Evolutionary conservation across 2,888 invertebrate genomes (phyloP).

Genomic region (Celastrina argiolus): DNA sequence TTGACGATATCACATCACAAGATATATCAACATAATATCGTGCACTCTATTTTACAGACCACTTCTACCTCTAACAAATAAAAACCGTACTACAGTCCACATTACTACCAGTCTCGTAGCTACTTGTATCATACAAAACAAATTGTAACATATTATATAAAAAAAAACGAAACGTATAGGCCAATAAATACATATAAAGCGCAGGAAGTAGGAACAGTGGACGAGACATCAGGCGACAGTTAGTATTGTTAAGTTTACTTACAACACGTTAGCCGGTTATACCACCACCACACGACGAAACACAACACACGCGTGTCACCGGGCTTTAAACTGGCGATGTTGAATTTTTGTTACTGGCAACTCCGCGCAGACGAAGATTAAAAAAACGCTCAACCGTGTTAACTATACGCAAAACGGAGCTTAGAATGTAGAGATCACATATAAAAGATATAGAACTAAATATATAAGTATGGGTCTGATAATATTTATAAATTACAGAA

Average conservation of each 20-base stretch:
- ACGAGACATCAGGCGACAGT: slow-evolving; percentile 33
- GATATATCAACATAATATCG: too few relatives aligned
- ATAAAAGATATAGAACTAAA: not conserved
- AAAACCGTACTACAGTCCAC: not conserved
- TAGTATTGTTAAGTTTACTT: slow-evolving; percentile 72
- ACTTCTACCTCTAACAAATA: not conserved
- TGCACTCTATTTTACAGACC: too few relatives aligned
- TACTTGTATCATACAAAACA: not conserved
- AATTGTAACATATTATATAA: too few relatives aligned
- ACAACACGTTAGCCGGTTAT: slow-evolving; percentile 64
- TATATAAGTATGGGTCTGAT: too few relatives aligned
- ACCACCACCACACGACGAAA: slow-evolving; percentile 63
- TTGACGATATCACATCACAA: too few relatives aligned
- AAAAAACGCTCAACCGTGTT: not conserved
- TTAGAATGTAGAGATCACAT: not conserved
- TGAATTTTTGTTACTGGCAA: not conserved
- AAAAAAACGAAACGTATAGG: not conserved
- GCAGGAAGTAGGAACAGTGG: slow-evolving; percentile 23
- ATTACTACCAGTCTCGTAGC: not conserved
- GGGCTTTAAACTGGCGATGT: not conserved
- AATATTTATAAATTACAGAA: too few relatives aligned
- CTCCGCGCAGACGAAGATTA: not conserved
- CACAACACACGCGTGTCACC: slow-evolving; percentile 6
- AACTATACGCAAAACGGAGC: not conserved
- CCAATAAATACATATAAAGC: slow-evolving; percentile 22